Percentiles rank a stretch among this genome's conserved stretches.
phyloP scores from a whole-genome alignment of 37 sponge, comb jelly and placozoan species.

The Mnemiopsis leidyi region DNA sequence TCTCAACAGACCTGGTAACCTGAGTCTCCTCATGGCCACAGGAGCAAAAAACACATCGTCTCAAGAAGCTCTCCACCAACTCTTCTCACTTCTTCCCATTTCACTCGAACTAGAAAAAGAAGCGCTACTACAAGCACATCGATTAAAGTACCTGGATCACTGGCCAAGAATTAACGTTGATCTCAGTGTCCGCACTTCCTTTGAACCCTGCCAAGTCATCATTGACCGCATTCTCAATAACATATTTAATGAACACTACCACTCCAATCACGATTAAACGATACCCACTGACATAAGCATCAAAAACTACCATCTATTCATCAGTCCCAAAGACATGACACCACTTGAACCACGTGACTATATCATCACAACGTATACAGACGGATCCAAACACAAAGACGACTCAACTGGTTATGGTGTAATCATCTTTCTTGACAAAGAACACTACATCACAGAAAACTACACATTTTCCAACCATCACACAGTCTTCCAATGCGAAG shows the following conservation, averaged over 20 bases:
- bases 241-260: no score
- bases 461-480: neutral
- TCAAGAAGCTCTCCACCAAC: neutral
- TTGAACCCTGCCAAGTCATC: neutral
- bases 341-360: neutral
- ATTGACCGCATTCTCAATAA: neutral
- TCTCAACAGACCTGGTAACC: neutral
- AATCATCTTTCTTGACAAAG: neutral
- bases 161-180: neutral
- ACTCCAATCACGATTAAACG: neutral
- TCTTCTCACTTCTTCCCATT: neutral
- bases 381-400: neutral
- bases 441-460: neutral
- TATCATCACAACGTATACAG: neutral
- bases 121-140: neutral
- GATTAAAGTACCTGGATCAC: neutral
- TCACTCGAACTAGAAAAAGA: neutral
- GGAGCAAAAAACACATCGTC: neutral
- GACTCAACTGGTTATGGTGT: slow-evolving; percentile 18
- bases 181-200: neutral
- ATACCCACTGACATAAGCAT: neutral
- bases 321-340: neutral
- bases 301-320: neutral
- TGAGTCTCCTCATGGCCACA: neutral
- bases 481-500: slow-evolving; percentile 40